Base-by-base conservation (phyloP, 2,888 invertebrate species). In the Elysia crispata region DNA sequence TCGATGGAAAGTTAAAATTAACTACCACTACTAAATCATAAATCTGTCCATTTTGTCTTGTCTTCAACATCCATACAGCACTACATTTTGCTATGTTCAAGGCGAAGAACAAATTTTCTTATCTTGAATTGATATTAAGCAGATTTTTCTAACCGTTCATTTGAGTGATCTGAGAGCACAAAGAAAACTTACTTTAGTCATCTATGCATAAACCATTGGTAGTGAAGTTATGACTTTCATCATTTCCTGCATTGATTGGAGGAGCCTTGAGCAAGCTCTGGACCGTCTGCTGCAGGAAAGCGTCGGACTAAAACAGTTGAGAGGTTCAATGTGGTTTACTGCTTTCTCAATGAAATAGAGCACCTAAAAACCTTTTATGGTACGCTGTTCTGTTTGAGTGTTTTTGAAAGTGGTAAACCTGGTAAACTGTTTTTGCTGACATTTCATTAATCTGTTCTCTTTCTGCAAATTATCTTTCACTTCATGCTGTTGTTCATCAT, bases 341-440 rank as follows among this genome's bases (percentile, higher is more conserved):
- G 67, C 77, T 77, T 77, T 77, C 77, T 77, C n/a, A 28, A 77
- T 77, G 77, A 77, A 77, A 69, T 1, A 54, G 49, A 23, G 50
- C n/a, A 50, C 31, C 69, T 69, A 20, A 54, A 77, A 30, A 25
- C 76, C 76, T 23, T 0, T 18, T 0, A 11, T 25, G 30, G 73
- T 49, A 1, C n/a, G 50, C 13, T 31, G 50, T 50, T 73, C 15
- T 73, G 28, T n/a, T 49, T 50, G 30, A 25, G 23, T 1, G 49
- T n/a, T n/a, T 50, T 13, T 73, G 73, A 73, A 73, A 73, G 73
- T 30, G 73, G 49, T 73, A 25, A 54, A 73, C 73, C 33, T 50
- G 25, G 13, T 20, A 33, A 1, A 18, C 70, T 70, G 25, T 60
- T 60, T 41, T 41, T 41, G 41, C 41, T 41, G 41, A 41, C 41